phyloP scores from a whole-genome alignment of 2,888 invertebrate species.

The Mesochorus sp. region DNA sequence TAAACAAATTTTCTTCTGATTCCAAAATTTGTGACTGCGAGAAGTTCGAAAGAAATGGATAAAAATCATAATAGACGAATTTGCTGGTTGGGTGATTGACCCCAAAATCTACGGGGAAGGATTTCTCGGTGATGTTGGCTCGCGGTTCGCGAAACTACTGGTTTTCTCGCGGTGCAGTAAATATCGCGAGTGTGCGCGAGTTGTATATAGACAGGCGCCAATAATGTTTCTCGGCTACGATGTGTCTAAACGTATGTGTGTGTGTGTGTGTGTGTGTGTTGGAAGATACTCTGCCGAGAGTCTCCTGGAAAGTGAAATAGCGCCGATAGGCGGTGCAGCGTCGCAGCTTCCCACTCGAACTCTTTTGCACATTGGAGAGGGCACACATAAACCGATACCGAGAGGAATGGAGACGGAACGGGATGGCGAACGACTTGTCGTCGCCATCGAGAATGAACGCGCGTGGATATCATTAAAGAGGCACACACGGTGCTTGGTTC shows the following conservation, averaged over 20 bases:
- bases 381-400: neutral
- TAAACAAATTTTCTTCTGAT: too few species aligned
- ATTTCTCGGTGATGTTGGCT: neutral
- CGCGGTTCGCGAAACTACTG: neutral
- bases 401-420: slow-evolving; percentile 33
- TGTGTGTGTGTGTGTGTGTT: neutral
- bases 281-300: slow-evolving; percentile 11
- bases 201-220: neutral
- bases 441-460: slow-evolving; percentile 60
- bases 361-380: slow-evolving; percentile 1
- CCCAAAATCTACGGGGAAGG: too few species aligned
- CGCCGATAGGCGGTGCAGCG: slow-evolving; percentile 46
- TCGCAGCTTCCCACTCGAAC: slow-evolving; percentile 10
- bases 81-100: too few species aligned
- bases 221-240: neutral
- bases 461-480: slow-evolving; percentile 56
- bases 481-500: neutral
- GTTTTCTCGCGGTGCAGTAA: slow-evolving; percentile 3
- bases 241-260: too few species aligned
- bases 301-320: slow-evolving; percentile 57
- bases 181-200: neutral
- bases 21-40: too few species aligned
- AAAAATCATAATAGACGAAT: too few species aligned
- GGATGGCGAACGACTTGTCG: slow-evolving; percentile 57
- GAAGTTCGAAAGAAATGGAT: too few species aligned